Evolutionary conservation across 23 tunicate species (phyloP).

Genomic region (Botrylloides violaceus): DNA sequence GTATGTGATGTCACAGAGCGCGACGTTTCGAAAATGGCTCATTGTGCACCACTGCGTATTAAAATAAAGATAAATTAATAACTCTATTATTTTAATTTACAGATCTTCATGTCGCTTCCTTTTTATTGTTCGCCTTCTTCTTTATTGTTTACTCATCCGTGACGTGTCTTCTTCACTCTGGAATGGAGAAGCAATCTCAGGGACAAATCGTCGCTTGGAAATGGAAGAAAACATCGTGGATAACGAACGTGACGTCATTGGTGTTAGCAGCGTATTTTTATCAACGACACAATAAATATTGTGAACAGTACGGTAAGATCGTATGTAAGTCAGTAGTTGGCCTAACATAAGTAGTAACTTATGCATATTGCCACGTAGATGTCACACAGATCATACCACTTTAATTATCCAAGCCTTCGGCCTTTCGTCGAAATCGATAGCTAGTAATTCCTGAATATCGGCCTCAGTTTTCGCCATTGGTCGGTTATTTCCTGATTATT

Average conservation of each 20-base stretch:
- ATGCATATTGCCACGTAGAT: too few species aligned
- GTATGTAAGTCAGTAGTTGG: too few species aligned
- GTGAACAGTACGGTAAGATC: neutral
- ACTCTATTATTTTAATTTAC: neutral
- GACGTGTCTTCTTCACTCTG: neutral
- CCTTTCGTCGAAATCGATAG: too few species aligned
- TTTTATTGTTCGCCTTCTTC: neutral
- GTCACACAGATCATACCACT: too few species aligned
- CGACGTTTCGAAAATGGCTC: too few species aligned
- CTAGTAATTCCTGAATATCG: too few species aligned
- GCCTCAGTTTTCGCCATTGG: too few species aligned
- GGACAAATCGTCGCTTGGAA: neutral
- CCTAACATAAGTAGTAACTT: too few species aligned
- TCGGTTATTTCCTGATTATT: too few species aligned
- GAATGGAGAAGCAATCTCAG: neutral
- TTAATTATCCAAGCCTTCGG: too few species aligned
- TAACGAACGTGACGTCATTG: neutral
- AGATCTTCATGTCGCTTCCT: neutral
- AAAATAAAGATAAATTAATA: neutral
- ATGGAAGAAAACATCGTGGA: neutral
- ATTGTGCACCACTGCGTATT: neutral
- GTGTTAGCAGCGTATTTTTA: conserved; percentile 1
- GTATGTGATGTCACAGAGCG: too few species aligned
- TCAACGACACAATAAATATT: neutral
- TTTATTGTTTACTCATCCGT: neutral